A percentile compares a stretch with the other conserved stretches of the same genome.
These are phyloP conservation scores for Dromaius novaehollandiae DNA, from an alignment of 2,113 vertebrate species.

Conservation along the genomic window DNA sequence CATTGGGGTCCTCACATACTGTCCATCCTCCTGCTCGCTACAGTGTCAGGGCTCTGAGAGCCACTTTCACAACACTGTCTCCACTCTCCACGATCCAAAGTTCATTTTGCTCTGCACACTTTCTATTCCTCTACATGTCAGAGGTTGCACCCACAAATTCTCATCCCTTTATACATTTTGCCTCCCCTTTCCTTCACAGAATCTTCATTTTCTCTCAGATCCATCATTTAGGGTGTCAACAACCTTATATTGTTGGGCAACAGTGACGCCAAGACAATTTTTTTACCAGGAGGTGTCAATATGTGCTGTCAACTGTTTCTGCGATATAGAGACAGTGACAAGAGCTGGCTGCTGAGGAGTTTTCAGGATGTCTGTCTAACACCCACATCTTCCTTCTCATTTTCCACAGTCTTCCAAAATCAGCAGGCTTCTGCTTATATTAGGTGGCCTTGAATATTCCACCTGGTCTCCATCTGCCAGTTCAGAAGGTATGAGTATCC, in stretches of 20 bases:
- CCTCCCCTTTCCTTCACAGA: background rate
- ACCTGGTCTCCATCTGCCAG: background rate
- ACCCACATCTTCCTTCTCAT: background rate
- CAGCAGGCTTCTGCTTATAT: background rate
- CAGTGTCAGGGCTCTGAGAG: accelerated
- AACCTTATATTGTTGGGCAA: slow-evolving; percentile 44
- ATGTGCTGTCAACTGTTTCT: slow-evolving; percentile 27
- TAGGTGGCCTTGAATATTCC: background rate
- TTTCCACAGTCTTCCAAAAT: slow-evolving; percentile 3
- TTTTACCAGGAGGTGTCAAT: slow-evolving; percentile 17
- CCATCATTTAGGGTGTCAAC: background rate
- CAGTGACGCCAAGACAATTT: background rate
- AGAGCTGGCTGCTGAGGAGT: slow-evolving; percentile 1
- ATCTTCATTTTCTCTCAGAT: background rate
- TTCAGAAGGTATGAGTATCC: background rate
- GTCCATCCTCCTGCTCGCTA: background rate
- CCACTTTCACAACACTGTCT: background rate
- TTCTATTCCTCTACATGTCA: background rate
- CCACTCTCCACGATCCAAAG: background rate
- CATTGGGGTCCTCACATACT: background rate
- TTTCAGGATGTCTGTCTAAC: slow-evolving; percentile 39
- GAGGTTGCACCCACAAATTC: background rate
- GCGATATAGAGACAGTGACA: background rate
- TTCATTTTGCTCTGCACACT: background rate
- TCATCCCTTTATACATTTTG: background rate